These are phyloP conservation scores for Erynnis tages DNA, from an alignment of 2,888 invertebrate species.

Conservation along the genomic window DNA sequence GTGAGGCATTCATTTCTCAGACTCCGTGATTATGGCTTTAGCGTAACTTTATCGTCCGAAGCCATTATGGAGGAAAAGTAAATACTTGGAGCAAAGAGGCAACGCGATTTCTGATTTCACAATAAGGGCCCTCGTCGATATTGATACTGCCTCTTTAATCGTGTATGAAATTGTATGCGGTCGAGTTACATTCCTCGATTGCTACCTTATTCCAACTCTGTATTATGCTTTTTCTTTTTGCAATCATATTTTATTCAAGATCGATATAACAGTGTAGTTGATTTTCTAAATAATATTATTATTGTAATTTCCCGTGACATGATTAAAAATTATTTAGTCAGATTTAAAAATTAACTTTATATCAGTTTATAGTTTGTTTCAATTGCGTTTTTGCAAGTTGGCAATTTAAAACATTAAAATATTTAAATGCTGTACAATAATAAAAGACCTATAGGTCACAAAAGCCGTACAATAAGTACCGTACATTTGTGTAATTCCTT, in stretches of 20 bases:
- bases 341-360: too few relatives aligned
- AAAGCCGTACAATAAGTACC: too few relatives aligned
- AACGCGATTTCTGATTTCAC: constrained; percentile 30
- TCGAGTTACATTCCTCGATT: constrained; percentile 10
- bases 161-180: constrained; percentile 24
- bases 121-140: constrained; percentile 30
- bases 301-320: too few relatives aligned
- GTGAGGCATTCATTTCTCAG: constrained; percentile 33
- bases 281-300: too few relatives aligned
- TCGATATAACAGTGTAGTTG: neutral
- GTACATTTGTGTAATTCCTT: too few relatives aligned
- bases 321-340: too few relatives aligned
- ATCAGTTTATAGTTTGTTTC: too few relatives aligned
- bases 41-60: constrained; percentile 36
- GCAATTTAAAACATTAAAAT: too few relatives aligned
- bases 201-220: constrained; percentile 2
- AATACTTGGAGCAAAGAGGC: constrained; percentile 21
- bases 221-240: constrained; percentile 2
- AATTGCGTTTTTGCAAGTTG: too few relatives aligned
- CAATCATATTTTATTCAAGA: neutral
- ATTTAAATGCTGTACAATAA: too few relatives aligned
- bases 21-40: constrained; percentile 47
- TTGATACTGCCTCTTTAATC: constrained; percentile 27
- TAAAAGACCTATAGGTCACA: too few relatives aligned
- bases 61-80: constrained; percentile 29